Conservation (phyloP, 2,888 invertebrate species). For the Metellina segmentata region DNA sequence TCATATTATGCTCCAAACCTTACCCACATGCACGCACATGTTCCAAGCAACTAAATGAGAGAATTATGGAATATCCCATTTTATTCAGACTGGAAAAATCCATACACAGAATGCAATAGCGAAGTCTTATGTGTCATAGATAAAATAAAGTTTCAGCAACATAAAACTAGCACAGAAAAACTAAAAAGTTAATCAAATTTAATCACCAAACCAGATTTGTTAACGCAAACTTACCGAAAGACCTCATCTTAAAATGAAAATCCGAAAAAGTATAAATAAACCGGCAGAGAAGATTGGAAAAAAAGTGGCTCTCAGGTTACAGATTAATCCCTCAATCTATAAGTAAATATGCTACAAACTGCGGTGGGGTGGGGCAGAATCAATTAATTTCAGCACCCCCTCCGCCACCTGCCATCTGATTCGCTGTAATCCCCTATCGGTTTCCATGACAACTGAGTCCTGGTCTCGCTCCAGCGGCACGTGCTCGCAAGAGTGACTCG, state of each 20-base stretch:
- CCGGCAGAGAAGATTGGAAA: neutral
- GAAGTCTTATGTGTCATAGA: no score
- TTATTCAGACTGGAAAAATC: no score
- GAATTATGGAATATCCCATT: no score
- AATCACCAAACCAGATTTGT: neutral
- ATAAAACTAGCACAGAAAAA: no score
- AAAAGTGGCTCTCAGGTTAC: neutral
- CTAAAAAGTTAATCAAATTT: neutral
- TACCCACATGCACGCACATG: no score
- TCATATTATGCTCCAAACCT: no score
- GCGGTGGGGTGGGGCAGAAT: neutral
- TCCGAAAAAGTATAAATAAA: neutral
- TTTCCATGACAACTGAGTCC: constrained; percentile 38
- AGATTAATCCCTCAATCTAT: neutral
- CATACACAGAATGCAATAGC: no score
- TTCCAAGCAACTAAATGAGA: no score
- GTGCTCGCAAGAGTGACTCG: neutral
- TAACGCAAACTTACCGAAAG: neutral
- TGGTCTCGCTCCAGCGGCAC: neutral
- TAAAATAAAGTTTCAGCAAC: no score
- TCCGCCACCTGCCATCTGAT: neutral
- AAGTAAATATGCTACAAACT: neutral
- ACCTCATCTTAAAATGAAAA: neutral
- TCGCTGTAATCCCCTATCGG: constrained; percentile 15
- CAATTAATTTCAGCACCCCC: constrained; percentile 19